Conservation (phyloP, 2,888 invertebrate genomes). For the Subacronicta megacephala region DNA sequence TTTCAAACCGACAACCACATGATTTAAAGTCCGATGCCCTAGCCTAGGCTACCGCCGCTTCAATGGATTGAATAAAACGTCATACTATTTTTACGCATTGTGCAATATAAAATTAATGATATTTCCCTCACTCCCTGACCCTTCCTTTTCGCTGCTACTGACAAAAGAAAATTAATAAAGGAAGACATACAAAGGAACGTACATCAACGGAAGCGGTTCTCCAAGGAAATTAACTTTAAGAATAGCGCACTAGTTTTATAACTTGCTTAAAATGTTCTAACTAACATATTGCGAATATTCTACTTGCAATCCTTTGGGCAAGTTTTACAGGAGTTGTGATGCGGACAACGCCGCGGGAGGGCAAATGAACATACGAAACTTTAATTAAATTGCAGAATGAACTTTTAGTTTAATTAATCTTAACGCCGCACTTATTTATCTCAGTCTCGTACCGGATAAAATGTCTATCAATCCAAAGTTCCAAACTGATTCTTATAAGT, state of each 20-base stretch:
- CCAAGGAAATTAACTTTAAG: constrained; percentile 40
- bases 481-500: no score
- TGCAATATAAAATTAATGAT: neutral
- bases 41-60: no score
- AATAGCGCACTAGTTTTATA: constrained; percentile 32
- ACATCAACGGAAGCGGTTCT: constrained; percentile 21
- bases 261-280: constrained; percentile 35
- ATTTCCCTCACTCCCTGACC: neutral
- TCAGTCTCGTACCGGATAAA: no score
- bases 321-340: constrained; percentile 22
- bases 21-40: no score
- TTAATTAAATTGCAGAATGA: constrained; percentile 57
- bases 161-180: constrained; percentile 32
- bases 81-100: no score
- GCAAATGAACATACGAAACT: constrained; percentile 51
- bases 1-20: no score
- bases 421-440: constrained; percentile 13
- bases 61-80: no score
- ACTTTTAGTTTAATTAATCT: constrained; percentile 34
- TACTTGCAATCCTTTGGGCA: constrained; percentile 30
- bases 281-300: constrained; percentile 23
- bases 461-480: no score
- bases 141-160: constrained; percentile 1
- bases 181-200: constrained; percentile 13
- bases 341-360: constrained; percentile 33